Conservation (phyloP, 1,140 invertebrate species). For the Trichonephila inaurata region DNA sequence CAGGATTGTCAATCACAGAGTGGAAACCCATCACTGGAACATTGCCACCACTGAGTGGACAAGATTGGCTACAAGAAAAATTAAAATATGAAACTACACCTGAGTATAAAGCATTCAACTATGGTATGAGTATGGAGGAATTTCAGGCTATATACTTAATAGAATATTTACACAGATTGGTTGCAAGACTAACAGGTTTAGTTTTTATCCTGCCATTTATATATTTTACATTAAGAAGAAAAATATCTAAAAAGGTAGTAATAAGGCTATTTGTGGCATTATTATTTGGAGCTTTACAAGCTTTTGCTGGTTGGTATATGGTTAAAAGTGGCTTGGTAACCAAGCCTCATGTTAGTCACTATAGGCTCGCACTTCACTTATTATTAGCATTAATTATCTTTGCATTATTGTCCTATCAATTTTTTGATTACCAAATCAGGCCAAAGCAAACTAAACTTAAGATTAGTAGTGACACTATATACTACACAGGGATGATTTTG, state of each 20-base stretch:
- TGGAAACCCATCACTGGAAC: constrained; percentile 10
- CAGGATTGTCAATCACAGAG: background rate
- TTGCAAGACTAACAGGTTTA: constrained; percentile 12
- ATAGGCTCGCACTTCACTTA: background rate
- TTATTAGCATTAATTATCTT: constrained; percentile 7
- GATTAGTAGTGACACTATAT: too few species aligned
- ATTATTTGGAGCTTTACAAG: constrained; percentile 14
- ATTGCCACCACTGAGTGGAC: constrained; percentile 9
- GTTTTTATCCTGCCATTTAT: constrained; percentile 3
- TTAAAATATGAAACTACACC: constrained; percentile 15
- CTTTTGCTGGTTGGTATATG: constrained; percentile 12
- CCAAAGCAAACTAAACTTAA: background rate
- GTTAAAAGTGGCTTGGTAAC: background rate
- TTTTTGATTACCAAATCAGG: background rate
- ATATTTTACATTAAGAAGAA: constrained; percentile 17
- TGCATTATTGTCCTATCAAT: constrained; percentile 2
- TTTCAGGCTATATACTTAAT: constrained; percentile 15
- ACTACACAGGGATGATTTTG: too few species aligned
- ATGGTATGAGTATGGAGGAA: constrained; percentile 12
- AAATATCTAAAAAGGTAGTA: constrained; percentile 16
- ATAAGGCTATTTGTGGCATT: constrained; percentile 15
- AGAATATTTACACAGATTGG: constrained; percentile 1
- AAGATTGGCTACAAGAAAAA: constrained; percentile 14
- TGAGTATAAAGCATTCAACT: constrained; percentile 4
- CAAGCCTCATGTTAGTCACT: too few species aligned